Conservation (phyloP, 1,140 invertebrate species). For the Patella vulgata region DNA sequence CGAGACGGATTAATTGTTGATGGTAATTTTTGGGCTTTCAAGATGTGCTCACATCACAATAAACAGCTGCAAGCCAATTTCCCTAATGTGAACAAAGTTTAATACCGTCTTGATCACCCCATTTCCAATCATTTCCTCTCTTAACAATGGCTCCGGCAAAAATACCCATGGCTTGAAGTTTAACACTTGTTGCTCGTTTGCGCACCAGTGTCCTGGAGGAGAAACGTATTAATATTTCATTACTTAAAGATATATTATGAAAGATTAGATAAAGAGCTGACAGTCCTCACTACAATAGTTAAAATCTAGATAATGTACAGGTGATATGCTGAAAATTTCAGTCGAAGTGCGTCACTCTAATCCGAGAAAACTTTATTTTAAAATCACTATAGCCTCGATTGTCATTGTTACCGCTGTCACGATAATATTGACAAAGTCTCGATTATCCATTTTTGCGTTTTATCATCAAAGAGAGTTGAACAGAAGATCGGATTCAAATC, state of each 20-base stretch:
- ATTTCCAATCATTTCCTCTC: constrained; percentile 36
- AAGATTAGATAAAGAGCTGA: too few species aligned
- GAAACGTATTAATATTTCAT: not conserved
- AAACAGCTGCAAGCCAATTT: not conserved
- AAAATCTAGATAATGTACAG: too few species aligned
- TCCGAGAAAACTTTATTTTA: too few species aligned
- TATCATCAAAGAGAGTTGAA: not conserved
- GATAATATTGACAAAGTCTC: too few species aligned
- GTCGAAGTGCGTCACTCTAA: not conserved
- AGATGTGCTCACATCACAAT: too few species aligned
- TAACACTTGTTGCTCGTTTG: constrained; percentile 2
- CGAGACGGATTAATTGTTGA: too few species aligned
- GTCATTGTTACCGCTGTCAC: too few species aligned
- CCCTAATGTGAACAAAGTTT: too few species aligned
- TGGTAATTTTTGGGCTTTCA: too few species aligned
- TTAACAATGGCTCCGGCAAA: constrained; percentile 82
- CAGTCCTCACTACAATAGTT: too few species aligned
- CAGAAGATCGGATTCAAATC: not conserved
- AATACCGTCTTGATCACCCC: constrained; percentile 34
- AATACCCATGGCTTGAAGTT: constrained; percentile 71
- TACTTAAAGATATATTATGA: too few species aligned
- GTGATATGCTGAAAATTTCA: not conserved
- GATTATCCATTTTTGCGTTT: not conserved
- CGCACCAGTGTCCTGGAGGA: not conserved
- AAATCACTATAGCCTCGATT: too few species aligned